These are phyloP conservation scores for Euproctis similis DNA, from an alignment of 2,888 invertebrate species.

Conservation along the genomic window DNA sequence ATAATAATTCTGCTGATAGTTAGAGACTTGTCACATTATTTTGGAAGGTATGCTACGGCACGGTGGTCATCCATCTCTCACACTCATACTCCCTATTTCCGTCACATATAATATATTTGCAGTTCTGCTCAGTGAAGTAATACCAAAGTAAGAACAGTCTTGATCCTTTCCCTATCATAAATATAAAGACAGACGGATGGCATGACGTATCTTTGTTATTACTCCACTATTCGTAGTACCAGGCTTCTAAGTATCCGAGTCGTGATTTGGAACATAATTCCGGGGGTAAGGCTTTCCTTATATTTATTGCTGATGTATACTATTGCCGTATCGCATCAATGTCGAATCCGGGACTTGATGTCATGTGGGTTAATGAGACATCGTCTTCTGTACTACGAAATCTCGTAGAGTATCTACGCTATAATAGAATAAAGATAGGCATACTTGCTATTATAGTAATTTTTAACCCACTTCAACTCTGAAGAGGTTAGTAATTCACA, in stretches of 20 bases:
- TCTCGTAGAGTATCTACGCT: constrained; percentile 24
- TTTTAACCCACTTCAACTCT: too few species aligned
- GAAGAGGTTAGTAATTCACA: too few species aligned
- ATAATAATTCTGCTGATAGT: too few species aligned
- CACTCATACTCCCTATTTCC: too few species aligned
- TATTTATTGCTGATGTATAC: constrained; percentile 54
- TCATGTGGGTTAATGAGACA: constrained; percentile 40
- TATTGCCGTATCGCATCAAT: constrained; percentile 35
- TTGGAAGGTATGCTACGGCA: too few species aligned
- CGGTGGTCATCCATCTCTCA: too few species aligned
- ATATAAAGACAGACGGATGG: constrained; percentile 20
- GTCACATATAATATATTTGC: too few species aligned
- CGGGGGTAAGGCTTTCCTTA: constrained; percentile 59
- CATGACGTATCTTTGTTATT: constrained; percentile 24
- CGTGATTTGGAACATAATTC: constrained; percentile 54
- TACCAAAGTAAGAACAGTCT: constrained; percentile 2
- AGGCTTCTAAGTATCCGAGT: constrained; percentile 20
- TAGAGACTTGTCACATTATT: too few species aligned
- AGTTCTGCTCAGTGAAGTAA: too few species aligned
- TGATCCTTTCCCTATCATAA: constrained; percentile 13
- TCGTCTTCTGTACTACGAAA: constrained; percentile 25
- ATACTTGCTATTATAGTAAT: too few species aligned
- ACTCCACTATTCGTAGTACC: constrained; percentile 23
- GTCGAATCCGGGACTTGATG: constrained; percentile 29
- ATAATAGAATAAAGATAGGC: too few species aligned